Conservation (phyloP, 2,113 vertebrate species). For the Willisornis vidua region DNA sequence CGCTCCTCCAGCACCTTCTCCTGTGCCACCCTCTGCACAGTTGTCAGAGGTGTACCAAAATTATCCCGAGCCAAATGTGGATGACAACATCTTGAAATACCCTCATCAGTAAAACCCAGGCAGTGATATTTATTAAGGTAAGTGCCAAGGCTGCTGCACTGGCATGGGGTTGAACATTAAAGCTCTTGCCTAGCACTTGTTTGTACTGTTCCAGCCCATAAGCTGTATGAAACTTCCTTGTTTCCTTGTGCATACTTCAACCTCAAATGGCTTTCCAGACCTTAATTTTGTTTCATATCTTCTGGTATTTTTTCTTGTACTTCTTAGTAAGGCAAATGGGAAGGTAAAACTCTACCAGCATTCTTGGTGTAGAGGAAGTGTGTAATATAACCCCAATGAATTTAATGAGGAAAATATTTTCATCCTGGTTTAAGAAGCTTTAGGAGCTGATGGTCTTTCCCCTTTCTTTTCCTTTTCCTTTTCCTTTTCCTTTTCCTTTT, state of each 20-base stretch:
- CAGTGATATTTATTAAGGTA: not conserved
- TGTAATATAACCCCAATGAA: not conserved
- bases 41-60: not conserved
- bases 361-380: not conserved
- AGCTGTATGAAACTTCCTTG: not conserved
- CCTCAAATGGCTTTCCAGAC: not conserved
- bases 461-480: not conserved
- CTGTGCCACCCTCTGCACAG: not conserved
- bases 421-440: too few species aligned
- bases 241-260: not conserved
- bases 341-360: not conserved
- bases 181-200: not conserved
- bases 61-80: not conserved
- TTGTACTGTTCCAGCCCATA: not conserved
- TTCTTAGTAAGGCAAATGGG: not conserved
- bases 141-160: not conserved
- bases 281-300: not conserved
- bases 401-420: not conserved
- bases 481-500: too few species aligned
- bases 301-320: not conserved
- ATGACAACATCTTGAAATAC: not conserved
- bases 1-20: not conserved
- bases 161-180: not conserved
- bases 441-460: not conserved
- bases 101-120: not conserved